phyloP scores from a whole-genome alignment of 2,113 vertebrate genomes.

The Notarius quadriscutis region DNA sequence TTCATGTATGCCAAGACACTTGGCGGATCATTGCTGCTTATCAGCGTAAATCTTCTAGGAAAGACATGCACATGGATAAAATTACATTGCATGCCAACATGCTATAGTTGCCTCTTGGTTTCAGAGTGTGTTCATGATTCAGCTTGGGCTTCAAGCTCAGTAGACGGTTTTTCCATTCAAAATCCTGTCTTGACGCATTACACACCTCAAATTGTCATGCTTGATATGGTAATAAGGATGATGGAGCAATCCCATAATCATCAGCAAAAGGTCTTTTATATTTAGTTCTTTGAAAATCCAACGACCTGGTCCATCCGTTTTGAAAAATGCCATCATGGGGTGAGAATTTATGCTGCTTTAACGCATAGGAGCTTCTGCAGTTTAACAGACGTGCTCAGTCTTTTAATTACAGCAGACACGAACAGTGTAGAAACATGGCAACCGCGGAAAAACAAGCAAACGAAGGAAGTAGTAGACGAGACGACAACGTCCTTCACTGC shows the following conservation, averaged over 20 bases:
- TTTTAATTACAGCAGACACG: neutral
- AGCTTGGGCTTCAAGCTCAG: slow-evolving; percentile 53
- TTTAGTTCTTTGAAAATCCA: neutral
- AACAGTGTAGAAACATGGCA: neutral
- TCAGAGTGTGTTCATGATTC: slow-evolving; percentile 50
- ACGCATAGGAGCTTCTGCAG: neutral
- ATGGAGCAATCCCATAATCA: slow-evolving; percentile 50
- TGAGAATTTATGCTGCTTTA: neutral
- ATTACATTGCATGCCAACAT: slow-evolving; percentile 60
- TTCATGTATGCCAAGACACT: slow-evolving; percentile 58
- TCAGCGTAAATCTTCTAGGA: slow-evolving; percentile 59
- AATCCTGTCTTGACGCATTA: slow-evolving; percentile 24
- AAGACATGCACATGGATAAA: slow-evolving; percentile 59
- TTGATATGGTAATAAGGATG: slow-evolving; percentile 32
- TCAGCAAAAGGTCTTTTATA: neutral
- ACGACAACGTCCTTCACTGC: neutral
- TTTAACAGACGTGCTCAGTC: neutral
- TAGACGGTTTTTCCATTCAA: slow-evolving; percentile 23
- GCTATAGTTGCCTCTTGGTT: slow-evolving; percentile 56
- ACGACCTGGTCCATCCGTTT: neutral
- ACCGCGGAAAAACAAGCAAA: neutral
- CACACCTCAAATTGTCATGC: slow-evolving; percentile 20
- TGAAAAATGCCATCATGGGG: neutral
- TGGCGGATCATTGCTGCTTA: slow-evolving; percentile 54
- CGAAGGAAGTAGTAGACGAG: neutral